Base-by-base conservation (phyloP, 2,797 vertebrate genomes). In the Nasua narica region DNA sequence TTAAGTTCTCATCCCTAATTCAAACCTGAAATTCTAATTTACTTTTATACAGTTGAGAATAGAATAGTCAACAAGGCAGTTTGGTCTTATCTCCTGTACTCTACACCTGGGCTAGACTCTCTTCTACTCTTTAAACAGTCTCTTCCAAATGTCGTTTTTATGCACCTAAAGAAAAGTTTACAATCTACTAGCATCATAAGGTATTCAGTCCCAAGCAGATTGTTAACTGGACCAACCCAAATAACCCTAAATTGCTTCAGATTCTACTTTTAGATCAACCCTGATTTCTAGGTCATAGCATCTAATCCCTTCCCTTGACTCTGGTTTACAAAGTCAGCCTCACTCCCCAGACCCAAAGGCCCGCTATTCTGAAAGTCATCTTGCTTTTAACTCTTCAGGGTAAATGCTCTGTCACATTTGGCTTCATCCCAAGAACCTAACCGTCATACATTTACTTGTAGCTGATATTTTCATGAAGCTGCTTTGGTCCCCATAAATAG, bases 11-110 rank as follows among this genome's bases (percentile, higher is more conserved):
- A 90, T 40, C 58, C 37, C 19, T 76, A 85, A 37, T 86, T 88
- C 62, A 85, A 78, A 92, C 27, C 62, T 74, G n/a, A 77, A 21
- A 89, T 91, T 90, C 89, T 83, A 90, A 87, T 83, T 86, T 96
- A 90, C 23, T 74, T 84, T 91, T 95, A 74, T 25, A 60, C 4
- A 46, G 32, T 84, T 90, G 48, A 92, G 35, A 94, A 86, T 58
- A 89, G 40, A 92, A 88, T 65, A 60, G 21, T 92, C 67, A 87
- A 60, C 27, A 89, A 70, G n/a, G 18, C 43, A 92, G 19, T 92
- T 94, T 81, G 5, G 6, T 93, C 25, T 72, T 83, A 27, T 54
- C 35, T 78, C 46, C 81, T 92, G 2, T 83, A 72, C 18, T 65
- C 67, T 90, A 52, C 2, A 62, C 15, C 48, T 89, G 18, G 35